Conservation (phyloP, 1,140 invertebrate genomes). For the Trichonephila clavipes region DNA sequence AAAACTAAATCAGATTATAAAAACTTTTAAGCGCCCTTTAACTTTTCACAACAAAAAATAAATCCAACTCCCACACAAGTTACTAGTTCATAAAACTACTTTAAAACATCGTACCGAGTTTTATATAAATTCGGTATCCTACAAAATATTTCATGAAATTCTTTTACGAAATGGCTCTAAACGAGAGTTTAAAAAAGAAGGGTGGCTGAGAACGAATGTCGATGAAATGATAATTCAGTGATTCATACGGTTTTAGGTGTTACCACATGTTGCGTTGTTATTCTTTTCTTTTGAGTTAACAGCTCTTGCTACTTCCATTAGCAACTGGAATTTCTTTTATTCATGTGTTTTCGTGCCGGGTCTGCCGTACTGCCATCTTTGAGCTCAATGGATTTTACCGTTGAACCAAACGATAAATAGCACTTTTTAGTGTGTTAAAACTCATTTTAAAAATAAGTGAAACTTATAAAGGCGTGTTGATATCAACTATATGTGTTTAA, state of each 20-base stretch:
- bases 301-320: conserved; percentile 15
- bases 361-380: background rate
- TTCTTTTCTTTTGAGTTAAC: background rate
- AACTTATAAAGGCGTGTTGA: no score
- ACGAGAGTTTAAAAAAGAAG: background rate
- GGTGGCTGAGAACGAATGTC: background rate
- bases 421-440: no score
- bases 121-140: background rate
- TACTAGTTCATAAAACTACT: background rate
- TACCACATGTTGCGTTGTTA: conserved; percentile 36
- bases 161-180: background rate
- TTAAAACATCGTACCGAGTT: background rate
- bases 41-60: background rate
- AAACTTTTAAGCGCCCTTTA: no score
- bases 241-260: conserved; percentile 55
- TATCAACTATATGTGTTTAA: no score
- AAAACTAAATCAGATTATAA: no score
- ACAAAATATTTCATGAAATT: background rate
- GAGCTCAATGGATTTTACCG: background rate
- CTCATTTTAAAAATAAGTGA: no score
- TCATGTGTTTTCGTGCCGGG: background rate
- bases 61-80: background rate
- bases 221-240: conserved; percentile 30
- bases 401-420: background rate
- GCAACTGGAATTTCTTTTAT: conserved; percentile 48